Evolutionary conservation across 2,113 vertebrate genomes (phyloP), one percentile per base, ranked within the genome.

Genomic region (Hipposideros armiger): DNA sequence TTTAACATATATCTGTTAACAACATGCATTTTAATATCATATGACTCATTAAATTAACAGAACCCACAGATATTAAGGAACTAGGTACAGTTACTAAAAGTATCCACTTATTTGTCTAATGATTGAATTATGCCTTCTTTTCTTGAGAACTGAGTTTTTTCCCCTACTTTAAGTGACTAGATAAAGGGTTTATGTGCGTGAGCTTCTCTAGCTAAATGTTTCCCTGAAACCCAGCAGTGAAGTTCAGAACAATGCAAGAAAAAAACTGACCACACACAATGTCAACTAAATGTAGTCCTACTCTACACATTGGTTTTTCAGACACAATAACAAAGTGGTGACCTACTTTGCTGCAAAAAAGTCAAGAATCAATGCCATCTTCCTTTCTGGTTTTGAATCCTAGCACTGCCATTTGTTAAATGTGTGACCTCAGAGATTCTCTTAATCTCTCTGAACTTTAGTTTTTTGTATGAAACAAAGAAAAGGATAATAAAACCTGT

Each of bases 261-360:
- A 97, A 28, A 97, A 97, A 95, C 80, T n/a, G 2, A 87, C 90
- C 97, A 87, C 91, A 84, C 73, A 52, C 45, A 5, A 76, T 80
- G 91, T 97, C 96, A 97, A 86, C 60, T 3, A 2, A 95, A 96
- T 95, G 96, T 95, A 97, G 69, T 97, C 94, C 95, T 96, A 97
- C 98, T 97, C 95, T 47, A 97, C 96, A 97, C 82, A 84, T 72
- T 95, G 87, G 93, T 85, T 90, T 97, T 97, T 98, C 0, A 45
- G 97, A 94, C 83, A 95, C 7, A 2, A 96, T 97, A 97, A 97
- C 97, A 98, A 96, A 97, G 94, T 95, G 92, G 95, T 98, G 97
- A 98, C 98, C 97, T 97, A 97, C 97, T 98, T 98, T 97, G 95
- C 97, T 96, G 90, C 95, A 97, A 54, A 93, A 98, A 98, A 96